Evolutionary conservation across 2,797 vertebrate genomes (phyloP), one percentile per base, ranked within the genome.

Genomic region (Eupleurogrammus muticus): DNA sequence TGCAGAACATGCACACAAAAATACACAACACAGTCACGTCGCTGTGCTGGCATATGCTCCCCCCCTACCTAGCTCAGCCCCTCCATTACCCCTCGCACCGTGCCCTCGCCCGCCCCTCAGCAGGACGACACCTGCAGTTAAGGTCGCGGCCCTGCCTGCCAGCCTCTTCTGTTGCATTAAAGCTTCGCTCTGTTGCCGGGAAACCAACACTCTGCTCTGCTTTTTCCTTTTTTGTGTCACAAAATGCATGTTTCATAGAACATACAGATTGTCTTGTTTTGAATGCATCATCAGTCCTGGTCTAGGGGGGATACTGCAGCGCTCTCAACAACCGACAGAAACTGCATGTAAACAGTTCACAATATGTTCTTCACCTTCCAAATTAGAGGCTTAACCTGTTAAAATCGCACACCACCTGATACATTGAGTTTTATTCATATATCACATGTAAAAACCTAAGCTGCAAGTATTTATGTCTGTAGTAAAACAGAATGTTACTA

Each of bases 191-290:
- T 70, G 34, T 73, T 82, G 57, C 81, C 56, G 52, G 40, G 63
- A 73, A 52, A 49, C 12, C 66, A 49, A 66, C 69, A 32, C 53
- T 64, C 46, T 47, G 57, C 44, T 2, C 48, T 67, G 72, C 66
- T 74, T 77, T 86, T 79, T 88, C 70, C 82, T 84, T 88, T 66
- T 81, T 87, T 82, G 61, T 79, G 77, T 77, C 69, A 58, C 66
- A 84, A 46, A 77, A 73, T 70, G 44, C 13, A 38, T 71, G n/a
- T 87, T 85, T 75, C 62, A 52, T 28, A 64, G 51, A 62, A 62
- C 49, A 32, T 12, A 59, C 40, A 49, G 5, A 77, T 65, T 81
- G 46, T 66, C 54, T 38, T 34, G 48, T 51, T 83, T 70, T 77
- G 54, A 73, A 68, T 73, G 65, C 42, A 67, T 74, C 70, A 73